These are phyloP conservation scores for Drosophila arawakana DNA, from an alignment of 1,140 invertebrate species.

Conservation along the genomic window DNA sequence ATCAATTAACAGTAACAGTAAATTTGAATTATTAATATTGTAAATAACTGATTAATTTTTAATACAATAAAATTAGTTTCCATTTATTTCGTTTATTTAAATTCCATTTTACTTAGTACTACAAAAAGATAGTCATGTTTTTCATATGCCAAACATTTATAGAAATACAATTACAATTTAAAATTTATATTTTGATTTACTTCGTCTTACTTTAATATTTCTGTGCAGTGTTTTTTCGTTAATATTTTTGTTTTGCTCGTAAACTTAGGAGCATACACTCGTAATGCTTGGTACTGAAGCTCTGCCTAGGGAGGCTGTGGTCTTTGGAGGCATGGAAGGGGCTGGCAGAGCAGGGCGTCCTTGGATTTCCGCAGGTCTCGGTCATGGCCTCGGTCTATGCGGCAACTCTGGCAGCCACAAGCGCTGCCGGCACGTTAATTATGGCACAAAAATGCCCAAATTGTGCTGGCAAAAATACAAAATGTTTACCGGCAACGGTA, in stretches of 20 bases:
- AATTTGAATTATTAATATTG: neutral
- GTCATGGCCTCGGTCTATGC: slow-evolving; percentile 1
- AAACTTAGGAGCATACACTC: neutral
- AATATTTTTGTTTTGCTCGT: slow-evolving; percentile 16
- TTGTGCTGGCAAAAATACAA: slow-evolving; percentile 63
- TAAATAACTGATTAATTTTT: slow-evolving; percentile 4
- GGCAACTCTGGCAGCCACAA: slow-evolving; percentile 32
- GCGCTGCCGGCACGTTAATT: slow-evolving; percentile 63
- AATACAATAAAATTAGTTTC: neutral
- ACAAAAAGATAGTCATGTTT: too few species aligned
- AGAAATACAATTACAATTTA: neutral
- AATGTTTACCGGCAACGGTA: slow-evolving; percentile 46
- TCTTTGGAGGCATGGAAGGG: neutral
- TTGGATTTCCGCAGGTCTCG: slow-evolving; percentile 8
- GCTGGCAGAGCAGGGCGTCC: neutral
- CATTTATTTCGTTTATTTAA: neutral
- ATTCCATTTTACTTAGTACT: neutral
- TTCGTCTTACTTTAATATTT: neutral
- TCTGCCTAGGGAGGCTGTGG: neutral
- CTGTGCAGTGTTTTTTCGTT: slow-evolving; percentile 4
- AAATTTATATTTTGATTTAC: too few species aligned
- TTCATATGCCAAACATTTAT: neutral
- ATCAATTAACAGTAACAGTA: neutral
- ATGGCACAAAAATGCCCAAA: slow-evolving; percentile 66
- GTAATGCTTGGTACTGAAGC: neutral